Conservation (phyloP, 2,113 vertebrate genomes). For the Beaufortia kweichowensis region DNA sequence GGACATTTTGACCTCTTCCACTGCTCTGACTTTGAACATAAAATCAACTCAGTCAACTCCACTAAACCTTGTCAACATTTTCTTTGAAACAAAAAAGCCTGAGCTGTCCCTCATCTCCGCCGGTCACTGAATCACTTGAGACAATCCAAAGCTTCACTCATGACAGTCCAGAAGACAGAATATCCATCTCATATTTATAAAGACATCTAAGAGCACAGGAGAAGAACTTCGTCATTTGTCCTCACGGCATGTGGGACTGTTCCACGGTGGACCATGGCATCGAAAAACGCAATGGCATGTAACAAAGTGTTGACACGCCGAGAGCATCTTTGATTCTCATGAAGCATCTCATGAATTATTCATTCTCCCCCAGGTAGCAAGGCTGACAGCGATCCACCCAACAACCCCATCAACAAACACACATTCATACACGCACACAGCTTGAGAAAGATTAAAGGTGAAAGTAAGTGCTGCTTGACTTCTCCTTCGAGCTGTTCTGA, state of each 20-base stretch:
- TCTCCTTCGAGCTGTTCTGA: constrained; percentile 17
- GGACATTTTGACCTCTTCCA: background rate
- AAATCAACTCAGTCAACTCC: background rate
- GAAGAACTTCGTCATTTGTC: constrained; percentile 34
- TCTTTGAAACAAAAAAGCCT: background rate
- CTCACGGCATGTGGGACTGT: constrained; percentile 24
- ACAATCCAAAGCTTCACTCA: background rate
- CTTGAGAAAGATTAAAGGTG: constrained; percentile 57
- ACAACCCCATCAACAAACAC: constrained; percentile 16
- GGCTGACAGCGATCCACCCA: constrained; percentile 43
- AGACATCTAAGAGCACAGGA: constrained; percentile 38
- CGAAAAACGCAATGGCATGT: constrained; percentile 38
- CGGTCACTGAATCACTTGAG: background rate
- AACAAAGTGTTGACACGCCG: constrained; percentile 40
- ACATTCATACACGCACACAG: constrained; percentile 14
- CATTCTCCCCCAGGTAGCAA: constrained; percentile 53
- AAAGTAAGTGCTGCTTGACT: constrained; percentile 56
- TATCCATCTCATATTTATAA: constrained; percentile 49
- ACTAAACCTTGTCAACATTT: background rate
- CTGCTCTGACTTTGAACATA: background rate
- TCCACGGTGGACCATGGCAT: constrained; percentile 20
- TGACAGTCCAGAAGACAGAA: constrained; percentile 23
- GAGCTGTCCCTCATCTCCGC: background rate
- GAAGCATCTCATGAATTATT: constrained; percentile 53
- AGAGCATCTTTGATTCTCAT: constrained; percentile 49